Evolutionary conservation across 2,797 vertebrate species (phyloP).

Genomic region (Enteromius paludinosus): DNA sequence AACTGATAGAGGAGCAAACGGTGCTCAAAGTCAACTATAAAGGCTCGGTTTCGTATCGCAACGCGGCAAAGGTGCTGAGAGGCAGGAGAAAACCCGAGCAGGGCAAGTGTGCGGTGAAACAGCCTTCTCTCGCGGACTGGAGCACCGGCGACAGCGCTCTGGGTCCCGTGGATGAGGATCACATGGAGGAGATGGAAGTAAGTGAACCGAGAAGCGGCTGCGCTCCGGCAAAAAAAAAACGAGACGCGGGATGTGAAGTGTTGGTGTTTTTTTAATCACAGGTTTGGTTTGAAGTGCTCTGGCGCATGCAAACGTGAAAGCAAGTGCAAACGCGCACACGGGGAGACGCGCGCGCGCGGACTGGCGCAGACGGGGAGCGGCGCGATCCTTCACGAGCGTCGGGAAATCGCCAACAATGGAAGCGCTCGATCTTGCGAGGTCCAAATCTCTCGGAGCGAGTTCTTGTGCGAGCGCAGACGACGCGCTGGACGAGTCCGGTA

Average conservation of each 20-base stretch:
- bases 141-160: conserved; percentile 82
- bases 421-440: conserved; percentile 63
- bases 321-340: conserved; percentile 75
- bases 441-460: conserved; percentile 23
- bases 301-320: conserved; percentile 66
- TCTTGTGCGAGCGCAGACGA: conserved; percentile 24
- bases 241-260: conserved; percentile 21
- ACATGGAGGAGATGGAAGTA: conserved; percentile 79
- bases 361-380: conserved; percentile 83
- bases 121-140: conserved; percentile 76
- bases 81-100: conserved; percentile 79
- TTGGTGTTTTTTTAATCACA: conserved; percentile 52
- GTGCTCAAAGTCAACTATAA: conserved; percentile 84
- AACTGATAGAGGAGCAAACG: conserved; percentile 89
- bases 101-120: conserved; percentile 70
- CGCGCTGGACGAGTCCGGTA: not conserved
- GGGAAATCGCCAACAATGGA: conserved; percentile 65
- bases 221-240: not conserved
- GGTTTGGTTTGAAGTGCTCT: conserved; percentile 37
- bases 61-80: conserved; percentile 89
- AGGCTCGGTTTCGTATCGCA: conserved; percentile 91
- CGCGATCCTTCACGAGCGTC: conserved; percentile 71
- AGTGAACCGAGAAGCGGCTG: conserved; percentile 46
- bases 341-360: conserved; percentile 74
- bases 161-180: conserved; percentile 77